Conservation (phyloP, 2,888 invertebrate species). For the Xiphydria camelus region DNA sequence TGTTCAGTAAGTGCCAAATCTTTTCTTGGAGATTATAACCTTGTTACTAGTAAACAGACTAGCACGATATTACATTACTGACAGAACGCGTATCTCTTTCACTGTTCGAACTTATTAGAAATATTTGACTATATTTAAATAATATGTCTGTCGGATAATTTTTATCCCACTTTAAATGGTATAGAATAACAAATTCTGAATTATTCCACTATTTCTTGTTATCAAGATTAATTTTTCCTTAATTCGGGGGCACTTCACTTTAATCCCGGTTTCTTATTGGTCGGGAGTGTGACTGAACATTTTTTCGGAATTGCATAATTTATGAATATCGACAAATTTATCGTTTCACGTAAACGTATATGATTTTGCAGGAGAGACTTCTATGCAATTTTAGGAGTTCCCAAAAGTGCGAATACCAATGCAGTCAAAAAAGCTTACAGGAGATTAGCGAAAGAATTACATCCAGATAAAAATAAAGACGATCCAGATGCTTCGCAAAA, state of each 20-base stretch:
- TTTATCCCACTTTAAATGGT: neutral
- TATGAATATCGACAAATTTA: neutral
- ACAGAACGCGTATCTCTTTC: neutral
- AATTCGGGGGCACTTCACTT: no score
- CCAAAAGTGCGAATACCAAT: slow-evolving; percentile 83
- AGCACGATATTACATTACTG: no score
- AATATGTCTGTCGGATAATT: neutral
- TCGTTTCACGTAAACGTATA: neutral
- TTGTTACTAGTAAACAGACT: slow-evolving; percentile 15
- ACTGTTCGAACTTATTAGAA: slow-evolving; percentile 1
- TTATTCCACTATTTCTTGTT: no score
- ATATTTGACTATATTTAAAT: slow-evolving; percentile 3
- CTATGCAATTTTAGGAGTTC: slow-evolving; percentile 87
- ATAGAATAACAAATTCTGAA: no score
- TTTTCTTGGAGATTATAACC: slow-evolving; percentile 12
- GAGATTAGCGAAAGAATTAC: slow-evolving; percentile 91
- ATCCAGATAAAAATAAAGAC: slow-evolving; percentile 96
- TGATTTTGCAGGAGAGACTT: slow-evolving; percentile 77
- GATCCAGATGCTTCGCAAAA: slow-evolving; percentile 92
- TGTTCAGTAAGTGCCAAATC: neutral
- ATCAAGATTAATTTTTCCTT: neutral
- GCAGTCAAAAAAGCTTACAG: slow-evolving; percentile 98
- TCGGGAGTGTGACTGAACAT: no score
- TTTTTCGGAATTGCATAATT: neutral
- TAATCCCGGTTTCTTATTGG: no score